Conservation (phyloP, 2,797 vertebrate species). For the Trachops cirrhosus region DNA sequence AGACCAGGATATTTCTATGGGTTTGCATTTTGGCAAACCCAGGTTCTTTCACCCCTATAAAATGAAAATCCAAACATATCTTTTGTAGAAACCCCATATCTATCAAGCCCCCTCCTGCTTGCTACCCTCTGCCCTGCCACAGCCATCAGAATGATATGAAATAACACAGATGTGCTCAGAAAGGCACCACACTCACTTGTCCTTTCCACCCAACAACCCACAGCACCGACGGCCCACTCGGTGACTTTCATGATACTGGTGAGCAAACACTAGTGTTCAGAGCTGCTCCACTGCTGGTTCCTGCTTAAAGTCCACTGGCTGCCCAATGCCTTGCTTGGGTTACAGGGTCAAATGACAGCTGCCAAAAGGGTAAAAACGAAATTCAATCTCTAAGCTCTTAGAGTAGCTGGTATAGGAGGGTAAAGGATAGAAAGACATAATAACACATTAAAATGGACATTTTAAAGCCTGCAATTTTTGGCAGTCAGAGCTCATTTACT, state of each 20-base stretch:
- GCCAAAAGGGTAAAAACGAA: constrained; percentile 47
- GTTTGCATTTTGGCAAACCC: constrained; percentile 54
- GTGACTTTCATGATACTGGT: constrained; percentile 53
- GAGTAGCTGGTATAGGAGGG: not conserved
- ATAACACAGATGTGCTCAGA: constrained; percentile 82
- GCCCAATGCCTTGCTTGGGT: constrained; percentile 69
- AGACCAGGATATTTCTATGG: constrained; percentile 31
- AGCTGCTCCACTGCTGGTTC: constrained; percentile 55
- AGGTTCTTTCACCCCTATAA: constrained; percentile 66
- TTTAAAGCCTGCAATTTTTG: constrained; percentile 59
- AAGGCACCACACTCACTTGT: constrained; percentile 58
- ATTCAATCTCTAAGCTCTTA: constrained; percentile 63
- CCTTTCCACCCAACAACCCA: constrained; percentile 53
- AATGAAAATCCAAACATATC: constrained; percentile 76
- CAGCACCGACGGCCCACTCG: constrained; percentile 56
- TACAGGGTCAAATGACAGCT: constrained; percentile 71
- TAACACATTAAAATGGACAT: constrained; percentile 62
- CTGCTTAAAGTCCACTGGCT: constrained; percentile 59
- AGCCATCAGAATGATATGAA: constrained; percentile 77
- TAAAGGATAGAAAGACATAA: constrained; percentile 38
- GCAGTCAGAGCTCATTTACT: constrained; percentile 55
- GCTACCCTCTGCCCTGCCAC: constrained; percentile 61
- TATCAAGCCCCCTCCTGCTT: not conserved
- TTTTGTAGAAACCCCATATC: constrained; percentile 75
- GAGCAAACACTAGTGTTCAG: constrained; percentile 45